Evolutionary conservation across 2,888 invertebrate species (phyloP).

Genomic region (Ceramica pisi): DNA sequence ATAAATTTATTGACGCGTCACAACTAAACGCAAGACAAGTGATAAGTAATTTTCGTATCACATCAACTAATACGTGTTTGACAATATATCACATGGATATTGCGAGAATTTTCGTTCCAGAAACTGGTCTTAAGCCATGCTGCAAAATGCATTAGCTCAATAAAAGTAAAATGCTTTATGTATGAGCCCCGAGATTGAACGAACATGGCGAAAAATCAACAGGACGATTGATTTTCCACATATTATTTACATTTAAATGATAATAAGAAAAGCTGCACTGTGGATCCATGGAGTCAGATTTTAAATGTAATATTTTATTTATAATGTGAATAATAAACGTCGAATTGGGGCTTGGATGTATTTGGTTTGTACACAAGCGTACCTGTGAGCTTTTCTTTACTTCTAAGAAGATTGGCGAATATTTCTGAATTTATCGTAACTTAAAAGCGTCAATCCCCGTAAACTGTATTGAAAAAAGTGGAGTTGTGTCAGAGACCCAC

Average conservation of each 20-base stretch:
- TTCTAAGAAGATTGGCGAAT: not conserved
- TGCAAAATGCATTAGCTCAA: not conserved
- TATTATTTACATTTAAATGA: constrained; percentile 44
- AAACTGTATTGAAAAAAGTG: not conserved
- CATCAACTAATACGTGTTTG: not conserved
- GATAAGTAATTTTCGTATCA: not conserved
- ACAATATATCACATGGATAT: not conserved
- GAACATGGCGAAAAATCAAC: constrained; percentile 12
- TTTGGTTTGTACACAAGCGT: not conserved
- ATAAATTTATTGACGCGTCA: too few relatives aligned
- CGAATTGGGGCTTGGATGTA: too few relatives aligned
- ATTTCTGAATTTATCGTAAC: not conserved
- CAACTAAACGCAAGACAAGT: not conserved
- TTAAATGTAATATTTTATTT: constrained; percentile 19
- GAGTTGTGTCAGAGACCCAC: not conserved
- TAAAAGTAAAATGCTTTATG: not conserved
- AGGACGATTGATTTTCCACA: constrained; percentile 8
- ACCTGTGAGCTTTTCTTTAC: not conserved
- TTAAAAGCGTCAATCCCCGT: not conserved
- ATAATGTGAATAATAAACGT: not conserved
- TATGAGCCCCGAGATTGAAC: constrained; percentile 8
- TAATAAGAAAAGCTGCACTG: constrained; percentile 15
- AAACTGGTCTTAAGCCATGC: not conserved
- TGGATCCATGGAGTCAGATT: constrained; percentile 17
- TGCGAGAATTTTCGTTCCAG: not conserved